A percentile compares a stretch with the other conserved stretches of the same genome.
Evolutionary conservation across 2,113 vertebrate genomes (phyloP).

Genomic region (Petromus typicus): DNA sequence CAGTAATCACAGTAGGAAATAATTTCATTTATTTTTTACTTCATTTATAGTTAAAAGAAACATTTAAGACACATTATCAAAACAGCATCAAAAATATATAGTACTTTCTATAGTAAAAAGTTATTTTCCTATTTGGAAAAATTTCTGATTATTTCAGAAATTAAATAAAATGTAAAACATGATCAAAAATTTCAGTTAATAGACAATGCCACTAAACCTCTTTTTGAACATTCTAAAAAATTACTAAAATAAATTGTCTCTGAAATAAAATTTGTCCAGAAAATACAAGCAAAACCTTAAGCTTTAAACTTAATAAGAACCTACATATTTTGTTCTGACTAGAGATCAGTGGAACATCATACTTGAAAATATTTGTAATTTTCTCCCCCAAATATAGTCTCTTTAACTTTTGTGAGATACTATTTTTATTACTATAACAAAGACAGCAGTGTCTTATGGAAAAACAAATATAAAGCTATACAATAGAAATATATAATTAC

Average conservation of each 20-base stretch:
- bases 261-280: background rate
- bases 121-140: conserved; percentile 21
- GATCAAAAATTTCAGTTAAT: background rate
- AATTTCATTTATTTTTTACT: background rate
- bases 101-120: background rate
- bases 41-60: conserved; percentile 28
- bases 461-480: background rate
- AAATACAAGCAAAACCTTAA: conserved; percentile 54
- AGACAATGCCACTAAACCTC: background rate
- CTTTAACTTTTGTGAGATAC: background rate
- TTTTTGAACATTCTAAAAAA: background rate
- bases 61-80: background rate
- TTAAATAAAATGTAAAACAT: conserved; percentile 41
- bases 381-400: background rate
- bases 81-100: background rate
- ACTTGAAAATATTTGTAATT: conserved; percentile 32
- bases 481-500: conserved; percentile 36
- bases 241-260: background rate
- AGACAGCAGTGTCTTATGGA: background rate
- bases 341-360: conserved; percentile 18
- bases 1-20: background rate
- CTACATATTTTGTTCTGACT: conserved; percentile 43
- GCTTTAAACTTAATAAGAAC: conserved; percentile 16
- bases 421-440: conserved; percentile 41
- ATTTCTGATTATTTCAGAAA: conserved; percentile 49